Percentiles rank a stretch among this genome's conserved stretches.
These are phyloP conservation scores for Xiphophorus hellerii DNA, from an alignment of 2,113 vertebrate genomes.

Conservation along the genomic window DNA sequence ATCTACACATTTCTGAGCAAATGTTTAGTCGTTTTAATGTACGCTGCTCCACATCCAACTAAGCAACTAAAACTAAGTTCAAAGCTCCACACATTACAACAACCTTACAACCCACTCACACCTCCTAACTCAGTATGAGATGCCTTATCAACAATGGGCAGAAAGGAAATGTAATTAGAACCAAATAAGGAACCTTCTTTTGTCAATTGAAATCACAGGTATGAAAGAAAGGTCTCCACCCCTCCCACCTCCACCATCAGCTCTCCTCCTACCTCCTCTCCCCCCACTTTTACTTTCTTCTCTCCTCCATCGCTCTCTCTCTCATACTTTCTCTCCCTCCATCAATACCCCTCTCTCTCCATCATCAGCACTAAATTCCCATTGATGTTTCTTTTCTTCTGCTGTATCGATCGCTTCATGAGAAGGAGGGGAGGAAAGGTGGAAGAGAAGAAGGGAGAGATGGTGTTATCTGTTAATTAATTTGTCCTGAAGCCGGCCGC, in stretches of 20 bases:
- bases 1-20: constrained; percentile 14
- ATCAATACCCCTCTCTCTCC: constrained; percentile 85
- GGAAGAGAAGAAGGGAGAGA: constrained; percentile 79
- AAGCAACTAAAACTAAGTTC: not conserved
- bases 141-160: constrained; percentile 78
- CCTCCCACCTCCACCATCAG: constrained; percentile 43
- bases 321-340: constrained; percentile 40
- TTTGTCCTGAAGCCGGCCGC: constrained; percentile 99
- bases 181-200: constrained; percentile 71
- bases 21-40: constrained; percentile 20
- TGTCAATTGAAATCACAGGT: constrained; percentile 75
- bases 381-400: constrained; percentile 99
- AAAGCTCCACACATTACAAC: not conserved
- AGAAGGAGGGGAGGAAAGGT: constrained; percentile 96
- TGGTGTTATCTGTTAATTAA: constrained; percentile 99
- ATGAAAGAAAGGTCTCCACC: constrained; percentile 76
- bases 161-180: constrained; percentile 78
- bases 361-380: constrained; percentile 99
- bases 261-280: constrained; percentile 39
- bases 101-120: constrained; percentile 35
- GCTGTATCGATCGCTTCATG: constrained; percentile 98
- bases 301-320: constrained; percentile 54
- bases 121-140: constrained; percentile 53
- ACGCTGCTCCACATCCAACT: not conserved
- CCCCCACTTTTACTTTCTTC: constrained; percentile 63